Base-by-base conservation (phyloP, 35 echinoderm and acorn worm genomes). In the Amphiura filiformis region DNA sequence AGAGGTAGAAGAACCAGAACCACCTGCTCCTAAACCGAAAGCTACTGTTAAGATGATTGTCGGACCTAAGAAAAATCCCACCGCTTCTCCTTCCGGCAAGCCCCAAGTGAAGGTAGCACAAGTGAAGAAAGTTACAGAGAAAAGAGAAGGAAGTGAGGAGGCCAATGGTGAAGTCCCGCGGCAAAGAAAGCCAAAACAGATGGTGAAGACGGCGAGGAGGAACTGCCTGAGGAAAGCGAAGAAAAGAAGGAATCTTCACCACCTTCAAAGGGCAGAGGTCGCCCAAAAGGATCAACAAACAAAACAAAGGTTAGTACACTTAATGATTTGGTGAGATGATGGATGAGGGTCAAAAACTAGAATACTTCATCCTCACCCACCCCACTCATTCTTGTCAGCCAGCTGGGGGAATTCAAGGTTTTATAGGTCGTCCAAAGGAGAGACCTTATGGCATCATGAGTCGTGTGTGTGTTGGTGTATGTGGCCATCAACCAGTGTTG, bases 221-320 rank as follows among this genome's bases (percentile, higher is more conserved):
- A 82, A 65, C n/a, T n/a, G n/a, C n/a, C n/a, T n/a, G n/a, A n/a
- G n/a, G n/a, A 64, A 93, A 86, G 82, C 12, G 57, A 76, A 41
- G 37, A 3, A 32, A 37, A 0, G 81, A 39, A 83, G 81, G 83
- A 36, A 70, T 35, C 49, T 36, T 37, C 83, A 65, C 83, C 83
- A 70, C 1, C 38, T n/a, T 22, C 52, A 81, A 18, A 90, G 84
- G 40, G 65, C 65, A 64, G 76, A 79, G 11, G 42, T 52, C 1
- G 88, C 52, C 31, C 61, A 35, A 70, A 70, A 70, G 61, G 17
- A 70, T 26, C 61, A 26, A n/a, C 61, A 2, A 70, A 70, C 7
- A 23, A 5, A 9, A 17, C 41, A 47, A 47, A 47, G 41, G 41
- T 47, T n/a, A n/a, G n/a, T n/a, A n/a, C n/a, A n/a, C n/a, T n/a